Conservation (phyloP, 2,888 invertebrate species). For the Athripsodes cinereus region DNA sequence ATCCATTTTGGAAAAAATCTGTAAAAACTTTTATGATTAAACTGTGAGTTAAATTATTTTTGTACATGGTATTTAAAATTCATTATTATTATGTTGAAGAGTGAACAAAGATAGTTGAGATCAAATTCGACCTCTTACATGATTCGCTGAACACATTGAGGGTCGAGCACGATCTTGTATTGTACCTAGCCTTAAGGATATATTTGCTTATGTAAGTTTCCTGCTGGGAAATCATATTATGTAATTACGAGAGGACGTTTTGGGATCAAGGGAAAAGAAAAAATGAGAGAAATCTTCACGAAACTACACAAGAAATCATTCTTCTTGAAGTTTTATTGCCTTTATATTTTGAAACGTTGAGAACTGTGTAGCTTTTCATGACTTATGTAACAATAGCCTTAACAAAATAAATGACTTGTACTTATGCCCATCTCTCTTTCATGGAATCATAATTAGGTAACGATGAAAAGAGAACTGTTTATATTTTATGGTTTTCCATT, state of each 20-base stretch:
- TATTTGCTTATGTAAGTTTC: conserved; percentile 1
- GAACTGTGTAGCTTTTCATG: background rate
- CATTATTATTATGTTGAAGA: no score
- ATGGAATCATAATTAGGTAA: no score
- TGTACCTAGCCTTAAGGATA: background rate
- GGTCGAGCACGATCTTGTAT: background rate
- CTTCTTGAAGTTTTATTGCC: background rate
- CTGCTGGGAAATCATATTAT: background rate
- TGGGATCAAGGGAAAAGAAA: background rate
- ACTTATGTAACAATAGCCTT: no score
- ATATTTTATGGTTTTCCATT: no score
- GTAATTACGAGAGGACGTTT: background rate
- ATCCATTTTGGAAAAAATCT: background rate
- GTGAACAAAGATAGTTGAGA: no score
- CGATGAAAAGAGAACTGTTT: no score
- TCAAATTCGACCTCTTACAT: no score
- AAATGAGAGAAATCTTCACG: background rate
- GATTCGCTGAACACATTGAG: background rate
- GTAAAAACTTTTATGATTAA: no score
- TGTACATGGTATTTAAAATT: no score
- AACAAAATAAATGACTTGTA: no score
- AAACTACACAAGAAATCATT: background rate
- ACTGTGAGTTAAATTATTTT: no score
- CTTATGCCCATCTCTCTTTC: no score
- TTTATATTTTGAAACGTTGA: background rate